Percentiles rank a stretch among this genome's conserved stretches.
Evolutionary conservation across 2,888 invertebrate genomes (phyloP).

Genomic region (Sinhomidia bicolor): DNA sequence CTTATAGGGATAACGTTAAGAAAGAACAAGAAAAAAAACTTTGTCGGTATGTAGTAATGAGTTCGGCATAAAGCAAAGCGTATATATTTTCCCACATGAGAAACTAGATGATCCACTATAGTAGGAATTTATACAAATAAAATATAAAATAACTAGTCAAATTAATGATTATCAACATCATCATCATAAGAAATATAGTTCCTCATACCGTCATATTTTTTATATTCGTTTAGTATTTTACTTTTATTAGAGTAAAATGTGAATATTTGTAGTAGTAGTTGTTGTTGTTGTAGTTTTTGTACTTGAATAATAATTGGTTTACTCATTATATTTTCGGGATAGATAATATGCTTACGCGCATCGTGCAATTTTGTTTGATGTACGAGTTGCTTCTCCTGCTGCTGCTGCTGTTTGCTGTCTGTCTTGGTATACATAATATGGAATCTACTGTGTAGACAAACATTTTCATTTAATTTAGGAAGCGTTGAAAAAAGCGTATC

Average conservation of each 20-base stretch:
- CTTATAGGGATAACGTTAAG: not conserved
- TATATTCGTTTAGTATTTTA: not conserved
- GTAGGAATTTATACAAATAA: not conserved
- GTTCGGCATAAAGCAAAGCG: not conserved
- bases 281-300: too few relatives aligned
- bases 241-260: not conserved
- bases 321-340: conserved; percentile 39
- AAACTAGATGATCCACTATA: not conserved
- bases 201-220: not conserved
- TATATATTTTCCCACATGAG: not conserved
- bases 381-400: too few relatives aligned
- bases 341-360: conserved; percentile 10
- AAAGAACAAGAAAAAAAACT: conserved; percentile 21
- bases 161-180: not conserved
- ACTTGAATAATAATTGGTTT: conserved; percentile 27
- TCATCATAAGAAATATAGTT: not conserved
- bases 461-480: conserved; percentile 51
- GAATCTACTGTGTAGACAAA: conserved; percentile 11
- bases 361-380: conserved; percentile 38
- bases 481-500: conserved; percentile 51
- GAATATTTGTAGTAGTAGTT: not conserved
- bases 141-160: not conserved
- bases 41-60: conserved; percentile 40
- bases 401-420: conserved; percentile 1
- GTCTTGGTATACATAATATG: not conserved